phyloP scores from a whole-genome alignment of 2,113 vertebrate genomes.

The Prietella phreatophila region DNA sequence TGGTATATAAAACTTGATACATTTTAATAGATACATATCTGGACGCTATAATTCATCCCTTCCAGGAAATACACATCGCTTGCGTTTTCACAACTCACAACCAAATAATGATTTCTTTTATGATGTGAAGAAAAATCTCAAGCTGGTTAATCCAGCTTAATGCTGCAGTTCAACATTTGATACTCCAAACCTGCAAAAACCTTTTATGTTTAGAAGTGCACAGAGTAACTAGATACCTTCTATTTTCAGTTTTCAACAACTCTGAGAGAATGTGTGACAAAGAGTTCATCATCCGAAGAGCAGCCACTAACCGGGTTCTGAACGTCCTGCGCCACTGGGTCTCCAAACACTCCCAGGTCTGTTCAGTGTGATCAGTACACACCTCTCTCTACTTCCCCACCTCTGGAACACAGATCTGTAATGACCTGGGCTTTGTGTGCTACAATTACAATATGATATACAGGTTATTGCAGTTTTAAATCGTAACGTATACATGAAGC shows the following conservation, averaged over 20 bases:
- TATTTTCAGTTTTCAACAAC: slow-evolving; percentile 84
- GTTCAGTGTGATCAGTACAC: not conserved
- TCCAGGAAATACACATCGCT: not conserved
- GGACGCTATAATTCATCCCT: not conserved
- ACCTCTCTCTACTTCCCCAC: not conserved
- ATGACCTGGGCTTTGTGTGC: not conserved
- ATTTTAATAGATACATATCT: not conserved
- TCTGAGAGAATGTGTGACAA: slow-evolving; percentile 93
- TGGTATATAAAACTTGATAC: no score
- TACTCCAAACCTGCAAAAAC: not conserved
- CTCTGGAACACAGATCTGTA: not conserved
- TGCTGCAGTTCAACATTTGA: not conserved
- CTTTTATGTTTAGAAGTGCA: not conserved
- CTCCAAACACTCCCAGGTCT: slow-evolving; percentile 97
- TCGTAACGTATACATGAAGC: not conserved
- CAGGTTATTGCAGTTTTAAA: not conserved
- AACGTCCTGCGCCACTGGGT: slow-evolving; percentile 99
- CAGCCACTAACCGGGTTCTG: slow-evolving; percentile 95
- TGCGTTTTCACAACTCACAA: not conserved
- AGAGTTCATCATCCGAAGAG: slow-evolving; percentile 96
- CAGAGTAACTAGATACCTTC: slow-evolving; percentile 15
- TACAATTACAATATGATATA: not conserved
- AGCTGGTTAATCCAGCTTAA: not conserved
- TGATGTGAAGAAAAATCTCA: no score
- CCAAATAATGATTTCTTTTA: not conserved